Evolutionary conservation across 2,113 vertebrate genomes (phyloP).

Genomic region (Hippocampus abdominalis): DNA sequence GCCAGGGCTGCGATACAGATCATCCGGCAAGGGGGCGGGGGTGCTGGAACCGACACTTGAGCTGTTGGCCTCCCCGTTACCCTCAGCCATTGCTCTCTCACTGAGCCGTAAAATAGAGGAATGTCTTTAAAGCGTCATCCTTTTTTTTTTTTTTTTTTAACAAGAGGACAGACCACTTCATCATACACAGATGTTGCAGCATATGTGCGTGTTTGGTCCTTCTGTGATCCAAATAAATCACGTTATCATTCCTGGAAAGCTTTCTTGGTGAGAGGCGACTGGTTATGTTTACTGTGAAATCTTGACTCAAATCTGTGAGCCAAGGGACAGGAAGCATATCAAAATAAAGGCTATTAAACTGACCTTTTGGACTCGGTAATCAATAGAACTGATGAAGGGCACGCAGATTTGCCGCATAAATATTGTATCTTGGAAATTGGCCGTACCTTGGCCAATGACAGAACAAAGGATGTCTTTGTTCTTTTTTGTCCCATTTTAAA

Average conservation of each 20-base stretch:
- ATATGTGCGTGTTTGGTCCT: constrained; percentile 14
- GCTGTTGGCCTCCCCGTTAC: constrained; percentile 53
- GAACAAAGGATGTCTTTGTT: no score
- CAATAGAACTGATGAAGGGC: neutral
- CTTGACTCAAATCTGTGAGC: no score
- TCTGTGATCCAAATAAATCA: neutral
- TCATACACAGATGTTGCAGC: constrained; percentile 54
- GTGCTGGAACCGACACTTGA: constrained; percentile 40
- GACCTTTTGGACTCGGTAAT: neutral
- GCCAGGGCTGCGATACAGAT: constrained; percentile 48
- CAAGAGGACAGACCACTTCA: constrained; percentile 59
- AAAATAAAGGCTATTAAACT: no score
- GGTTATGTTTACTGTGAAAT: no score
- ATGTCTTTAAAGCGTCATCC: constrained; percentile 65
- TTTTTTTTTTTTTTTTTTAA: constrained; percentile 41
- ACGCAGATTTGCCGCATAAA: neutral
- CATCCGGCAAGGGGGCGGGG: constrained; percentile 12
- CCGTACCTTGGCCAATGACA: no score
- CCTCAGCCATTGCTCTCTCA: constrained; percentile 33
- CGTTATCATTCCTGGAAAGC: constrained; percentile 49
- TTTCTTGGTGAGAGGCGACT: neutral
- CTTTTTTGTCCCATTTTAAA: no score
- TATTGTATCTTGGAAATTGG: neutral
- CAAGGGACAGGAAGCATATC: no score
- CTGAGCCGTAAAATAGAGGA: constrained; percentile 61